Conservation (phyloP, 2,113 vertebrate genomes). For the Pipa parva region DNA sequence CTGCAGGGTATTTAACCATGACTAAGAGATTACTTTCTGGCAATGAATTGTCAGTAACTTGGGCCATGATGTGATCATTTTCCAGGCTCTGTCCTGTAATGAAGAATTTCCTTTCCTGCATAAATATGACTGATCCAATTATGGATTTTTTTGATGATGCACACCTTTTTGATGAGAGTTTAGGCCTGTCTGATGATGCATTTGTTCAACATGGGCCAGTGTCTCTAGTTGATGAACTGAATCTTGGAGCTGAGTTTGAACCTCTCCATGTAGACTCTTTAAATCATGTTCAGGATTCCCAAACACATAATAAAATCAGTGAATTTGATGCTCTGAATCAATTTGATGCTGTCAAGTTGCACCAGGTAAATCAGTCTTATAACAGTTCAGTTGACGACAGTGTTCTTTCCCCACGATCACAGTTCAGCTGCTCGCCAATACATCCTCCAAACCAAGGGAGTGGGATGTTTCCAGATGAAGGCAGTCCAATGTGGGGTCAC, state of each 20-base stretch:
- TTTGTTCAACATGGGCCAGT: conserved; percentile 82
- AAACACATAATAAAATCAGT: conserved; percentile 66
- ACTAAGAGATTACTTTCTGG: conserved; percentile 53
- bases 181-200: conserved; percentile 85
- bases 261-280: conserved; percentile 83
- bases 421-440: conserved; percentile 77
- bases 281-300: conserved; percentile 75
- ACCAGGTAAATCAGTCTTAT: conserved; percentile 75
- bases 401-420: conserved; percentile 78
- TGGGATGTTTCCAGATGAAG: conserved; percentile 86
- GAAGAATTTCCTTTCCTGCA: conserved; percentile 53
- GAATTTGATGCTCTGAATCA: conserved; percentile 83
- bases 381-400: conserved; percentile 67
- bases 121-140: conserved; percentile 79
- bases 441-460: conserved; percentile 80
- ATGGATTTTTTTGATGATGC: conserved; percentile 98
- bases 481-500: conserved; percentile 92
- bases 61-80: conserved; percentile 60
- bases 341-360: conserved; percentile 80
- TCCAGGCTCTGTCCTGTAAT: conserved; percentile 48
- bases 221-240: conserved; percentile 92
- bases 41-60: conserved; percentile 48
- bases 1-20: conserved; percentile 51
- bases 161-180: conserved; percentile 86
- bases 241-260: conserved; percentile 89